Evolutionary conservation across 2,797 vertebrate species (phyloP).

Genomic region (Bovichtus variegatus): DNA sequence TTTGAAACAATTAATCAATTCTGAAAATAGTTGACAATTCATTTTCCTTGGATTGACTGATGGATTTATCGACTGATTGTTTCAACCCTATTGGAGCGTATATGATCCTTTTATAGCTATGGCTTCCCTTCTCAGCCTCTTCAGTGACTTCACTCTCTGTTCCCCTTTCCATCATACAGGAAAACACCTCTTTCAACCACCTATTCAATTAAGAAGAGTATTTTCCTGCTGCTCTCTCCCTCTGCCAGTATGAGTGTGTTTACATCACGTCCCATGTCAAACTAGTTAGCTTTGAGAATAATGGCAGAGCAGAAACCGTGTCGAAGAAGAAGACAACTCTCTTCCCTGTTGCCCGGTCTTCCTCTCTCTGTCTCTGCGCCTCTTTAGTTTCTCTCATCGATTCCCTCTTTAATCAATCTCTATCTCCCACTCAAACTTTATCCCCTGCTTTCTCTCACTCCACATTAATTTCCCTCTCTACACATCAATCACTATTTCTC

Average conservation of each 20-base stretch:
- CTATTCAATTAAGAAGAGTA: slow-evolving; percentile 1
- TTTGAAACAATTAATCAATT: background rate
- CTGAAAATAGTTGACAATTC: background rate
- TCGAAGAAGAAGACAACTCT: slow-evolving; percentile 4
- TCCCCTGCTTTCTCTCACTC: slow-evolving; percentile 24
- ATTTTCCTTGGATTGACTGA: background rate
- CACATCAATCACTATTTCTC: background rate
- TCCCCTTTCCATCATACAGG: slow-evolving; percentile 12
- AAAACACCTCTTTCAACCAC: slow-evolving; percentile 17
- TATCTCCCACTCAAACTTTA: slow-evolving; percentile 34
- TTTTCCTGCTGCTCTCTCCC: background rate
- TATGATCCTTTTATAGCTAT: background rate
- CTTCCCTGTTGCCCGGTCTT: background rate
- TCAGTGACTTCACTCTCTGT: slow-evolving; percentile 16
- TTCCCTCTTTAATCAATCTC: slow-evolving; percentile 40
- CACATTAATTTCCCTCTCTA: slow-evolving; percentile 5
- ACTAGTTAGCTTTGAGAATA: slow-evolving; percentile 21
- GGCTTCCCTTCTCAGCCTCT: background rate
- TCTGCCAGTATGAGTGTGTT: slow-evolving; percentile 9
- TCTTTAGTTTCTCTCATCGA: slow-evolving; percentile 20
- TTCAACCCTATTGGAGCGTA: background rate
- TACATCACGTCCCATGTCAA: slow-evolving; percentile 11
- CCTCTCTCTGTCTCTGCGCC: background rate
- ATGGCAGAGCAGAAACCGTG: slow-evolving; percentile 3
- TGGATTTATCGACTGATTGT: background rate